A percentile compares a stretch with the other conserved stretches of the same genome.
Conservation (phyloP, 2,888 invertebrate species). For the Andrena trimmerana region DNA sequence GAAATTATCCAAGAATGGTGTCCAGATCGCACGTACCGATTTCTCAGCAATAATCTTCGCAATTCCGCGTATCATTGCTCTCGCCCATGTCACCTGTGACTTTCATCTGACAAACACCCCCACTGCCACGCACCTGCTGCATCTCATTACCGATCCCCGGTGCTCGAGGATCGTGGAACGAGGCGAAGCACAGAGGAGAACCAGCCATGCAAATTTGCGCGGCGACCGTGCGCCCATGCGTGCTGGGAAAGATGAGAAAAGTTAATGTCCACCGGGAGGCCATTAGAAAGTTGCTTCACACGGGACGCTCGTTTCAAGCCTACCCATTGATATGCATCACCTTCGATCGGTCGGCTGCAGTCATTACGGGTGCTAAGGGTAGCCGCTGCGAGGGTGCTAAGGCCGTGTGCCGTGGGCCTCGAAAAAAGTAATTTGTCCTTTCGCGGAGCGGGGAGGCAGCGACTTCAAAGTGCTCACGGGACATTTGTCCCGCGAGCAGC, state of each 20-base stretch:
- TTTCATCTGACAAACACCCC: no score
- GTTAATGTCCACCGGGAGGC: conserved; percentile 41
- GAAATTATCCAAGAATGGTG: no score
- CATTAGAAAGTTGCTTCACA: conserved; percentile 64
- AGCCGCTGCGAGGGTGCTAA: conserved; percentile 51
- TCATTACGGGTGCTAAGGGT: conserved; percentile 64
- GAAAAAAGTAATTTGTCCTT: conserved; percentile 75
- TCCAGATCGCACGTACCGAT: no score
- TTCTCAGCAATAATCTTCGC: no score
- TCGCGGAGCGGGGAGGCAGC: conserved; percentile 42
- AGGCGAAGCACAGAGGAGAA: conserved; percentile 8
- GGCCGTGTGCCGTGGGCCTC: conserved; percentile 50
- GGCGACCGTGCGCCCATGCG: conserved; percentile 17
- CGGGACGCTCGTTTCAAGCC: conserved; percentile 47
- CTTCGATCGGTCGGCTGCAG: conserved; percentile 63
- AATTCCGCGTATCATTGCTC: no score
- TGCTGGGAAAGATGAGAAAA: conserved; percentile 50
- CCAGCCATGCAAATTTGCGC: conserved; percentile 32
- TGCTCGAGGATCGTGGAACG: neutral
- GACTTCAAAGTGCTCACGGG: conserved; percentile 73
- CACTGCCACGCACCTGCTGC: neutral
- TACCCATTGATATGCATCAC: conserved; percentile 71
- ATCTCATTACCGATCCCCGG: neutral
- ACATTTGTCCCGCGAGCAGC: conserved; percentile 67
- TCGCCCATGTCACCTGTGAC: no score